These are phyloP conservation scores for Schizotus pectinicornis DNA, from an alignment of 2,888 invertebrate genomes.

Conservation along the genomic window DNA sequence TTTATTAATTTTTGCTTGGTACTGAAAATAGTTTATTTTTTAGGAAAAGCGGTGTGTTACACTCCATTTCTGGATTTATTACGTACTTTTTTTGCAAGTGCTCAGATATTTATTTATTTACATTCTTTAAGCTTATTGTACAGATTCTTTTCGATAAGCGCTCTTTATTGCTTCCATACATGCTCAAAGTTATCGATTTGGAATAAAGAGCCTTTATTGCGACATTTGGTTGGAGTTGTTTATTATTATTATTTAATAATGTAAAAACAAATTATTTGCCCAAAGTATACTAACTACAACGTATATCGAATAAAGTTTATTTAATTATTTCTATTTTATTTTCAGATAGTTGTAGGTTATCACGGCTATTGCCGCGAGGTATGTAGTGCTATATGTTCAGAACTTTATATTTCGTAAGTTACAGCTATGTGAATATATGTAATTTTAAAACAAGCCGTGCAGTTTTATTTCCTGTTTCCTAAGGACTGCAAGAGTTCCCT, in stretches of 20 bases:
- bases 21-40: conserved; percentile 22
- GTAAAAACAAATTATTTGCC: conserved; percentile 47
- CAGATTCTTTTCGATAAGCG: conserved; percentile 43
- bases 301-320: conserved; percentile 43
- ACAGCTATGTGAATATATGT: conserved; percentile 53
- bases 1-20: conserved; percentile 33
- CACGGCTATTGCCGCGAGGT: conserved; percentile 41
- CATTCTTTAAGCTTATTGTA: conserved; percentile 42
- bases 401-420: conserved; percentile 52
- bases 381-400: conserved; percentile 48
- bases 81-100: conserved; percentile 46
- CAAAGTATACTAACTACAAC: conserved; percentile 52
- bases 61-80: conserved; percentile 25
- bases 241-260: conserved; percentile 36
- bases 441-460: conserved; percentile 41
- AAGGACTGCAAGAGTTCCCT: no score
- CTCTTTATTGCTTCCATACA: conserved; percentile 40
- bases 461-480: not conserved
- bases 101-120: conserved; percentile 48
- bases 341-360: conserved; percentile 39
- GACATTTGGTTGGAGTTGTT: conserved; percentile 50
- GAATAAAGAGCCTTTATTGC: conserved; percentile 48
- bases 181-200: conserved; percentile 35
- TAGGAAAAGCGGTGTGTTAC: conserved; percentile 28
- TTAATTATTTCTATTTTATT: conserved; percentile 41